Percentiles rank a stretch among this genome's conserved stretches.
Evolutionary conservation across 2,113 vertebrate genomes (phyloP).

Genomic region (Nerophis lumbriciformis): DNA sequence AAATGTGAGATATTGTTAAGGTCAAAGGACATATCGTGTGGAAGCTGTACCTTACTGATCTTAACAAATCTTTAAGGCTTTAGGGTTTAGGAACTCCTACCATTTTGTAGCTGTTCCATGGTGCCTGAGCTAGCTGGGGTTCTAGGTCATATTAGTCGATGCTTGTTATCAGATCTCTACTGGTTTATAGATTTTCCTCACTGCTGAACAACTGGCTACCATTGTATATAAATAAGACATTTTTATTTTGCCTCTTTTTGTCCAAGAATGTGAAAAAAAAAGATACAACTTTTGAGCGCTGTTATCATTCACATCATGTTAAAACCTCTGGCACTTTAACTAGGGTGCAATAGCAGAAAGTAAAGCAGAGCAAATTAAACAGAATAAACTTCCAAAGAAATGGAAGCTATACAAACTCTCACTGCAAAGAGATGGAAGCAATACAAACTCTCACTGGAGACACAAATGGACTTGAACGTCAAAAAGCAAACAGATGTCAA

Average conservation of each 20-base stretch:
- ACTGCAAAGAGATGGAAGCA: conserved; percentile 31
- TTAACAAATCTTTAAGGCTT: too few species aligned
- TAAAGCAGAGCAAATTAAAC: conserved; percentile 60
- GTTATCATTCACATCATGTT: neutral
- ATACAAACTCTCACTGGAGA: conserved; percentile 48
- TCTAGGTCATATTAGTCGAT: neutral
- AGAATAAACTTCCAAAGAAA: conserved; percentile 41
- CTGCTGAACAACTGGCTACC: neutral
- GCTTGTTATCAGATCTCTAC: neutral
- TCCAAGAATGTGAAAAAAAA: conserved; percentile 16
- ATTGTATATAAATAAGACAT: conserved; percentile 6
- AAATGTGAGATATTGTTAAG: neutral
- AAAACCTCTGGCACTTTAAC: conserved; percentile 18
- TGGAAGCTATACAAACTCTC: conserved; percentile 44
- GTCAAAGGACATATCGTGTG: neutral
- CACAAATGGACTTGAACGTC: conserved; percentile 51
- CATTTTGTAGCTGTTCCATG: too few species aligned
- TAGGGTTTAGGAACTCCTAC: too few species aligned
- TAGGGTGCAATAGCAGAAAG: conserved; percentile 13
- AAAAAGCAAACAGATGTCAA: conserved; percentile 47
- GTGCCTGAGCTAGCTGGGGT: neutral
- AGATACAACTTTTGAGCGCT: conserved; percentile 1
- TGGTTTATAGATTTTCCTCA: neutral
- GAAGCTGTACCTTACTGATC: too few species aligned
- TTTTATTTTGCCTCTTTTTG: conserved; percentile 20